phyloP scores from a whole-genome alignment of 2,113 vertebrate species.

The Meriones unguiculatus region DNA sequence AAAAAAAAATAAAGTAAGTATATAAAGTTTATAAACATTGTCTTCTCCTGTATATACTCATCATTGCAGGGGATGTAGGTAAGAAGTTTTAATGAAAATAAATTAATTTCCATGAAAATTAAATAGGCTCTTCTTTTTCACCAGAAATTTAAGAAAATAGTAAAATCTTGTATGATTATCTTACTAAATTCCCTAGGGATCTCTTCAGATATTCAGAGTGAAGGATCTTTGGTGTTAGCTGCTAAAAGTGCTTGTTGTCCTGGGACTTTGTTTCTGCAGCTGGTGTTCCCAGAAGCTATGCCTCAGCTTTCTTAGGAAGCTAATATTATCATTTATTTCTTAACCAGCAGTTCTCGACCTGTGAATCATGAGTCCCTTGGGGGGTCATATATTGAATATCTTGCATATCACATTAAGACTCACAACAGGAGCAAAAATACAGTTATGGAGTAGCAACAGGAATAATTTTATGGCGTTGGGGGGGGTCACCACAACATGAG shows the following conservation, averaged over 20 bases:
- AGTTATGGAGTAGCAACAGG: not conserved
- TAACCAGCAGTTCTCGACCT: not conserved
- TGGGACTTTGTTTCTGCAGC: not conserved
- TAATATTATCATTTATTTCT: not conserved
- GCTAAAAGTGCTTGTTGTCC: not conserved
- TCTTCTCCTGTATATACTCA: not conserved
- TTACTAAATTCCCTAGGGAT: not conserved
- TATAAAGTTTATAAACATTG: not conserved
- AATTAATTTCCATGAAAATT: constrained; percentile 35
- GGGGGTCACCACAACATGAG: not conserved
- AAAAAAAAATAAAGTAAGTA: not conserved
- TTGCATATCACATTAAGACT: not conserved
- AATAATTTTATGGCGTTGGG: not conserved
- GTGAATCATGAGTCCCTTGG: not conserved
- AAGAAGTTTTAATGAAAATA: not conserved
- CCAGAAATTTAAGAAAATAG: not conserved
- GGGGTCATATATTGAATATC: not conserved
- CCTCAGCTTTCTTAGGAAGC: too few species aligned
- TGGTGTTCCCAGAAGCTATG: not conserved
- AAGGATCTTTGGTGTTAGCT: not conserved
- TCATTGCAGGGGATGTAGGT: not conserved
- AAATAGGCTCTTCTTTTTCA: not conserved
- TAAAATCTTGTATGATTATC: not conserved
- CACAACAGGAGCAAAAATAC: not conserved
- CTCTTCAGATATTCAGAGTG: not conserved